These are phyloP conservation scores for Microtus oregoni DNA, from an alignment of 2,113 vertebrate genomes.

Conservation along the genomic window DNA sequence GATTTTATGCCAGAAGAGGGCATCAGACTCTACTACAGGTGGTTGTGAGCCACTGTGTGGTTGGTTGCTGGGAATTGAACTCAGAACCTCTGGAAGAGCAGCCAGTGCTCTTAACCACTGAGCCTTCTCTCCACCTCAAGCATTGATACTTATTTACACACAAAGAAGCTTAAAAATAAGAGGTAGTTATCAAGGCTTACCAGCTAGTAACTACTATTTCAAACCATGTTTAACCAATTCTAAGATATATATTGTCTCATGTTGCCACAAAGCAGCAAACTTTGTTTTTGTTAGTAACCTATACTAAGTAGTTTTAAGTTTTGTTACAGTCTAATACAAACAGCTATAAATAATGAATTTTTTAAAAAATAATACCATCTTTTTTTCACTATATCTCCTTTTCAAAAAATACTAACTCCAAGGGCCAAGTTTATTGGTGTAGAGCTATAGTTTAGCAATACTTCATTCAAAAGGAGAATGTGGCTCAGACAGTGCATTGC, in stretches of 20 bases:
- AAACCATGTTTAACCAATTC: conserved; percentile 41
- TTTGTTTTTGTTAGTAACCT: conserved; percentile 29
- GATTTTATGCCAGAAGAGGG: background rate
- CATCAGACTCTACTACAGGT: background rate
- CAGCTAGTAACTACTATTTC: conserved; percentile 27
- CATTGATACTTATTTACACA: background rate
- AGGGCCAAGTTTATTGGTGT: conserved; percentile 6
- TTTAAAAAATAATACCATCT: background rate
- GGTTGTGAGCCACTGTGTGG: background rate
- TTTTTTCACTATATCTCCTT: conserved; percentile 17
- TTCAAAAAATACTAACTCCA: conserved; percentile 28
- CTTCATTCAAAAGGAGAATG: background rate
- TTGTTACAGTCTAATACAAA: background rate
- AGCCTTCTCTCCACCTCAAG: background rate
- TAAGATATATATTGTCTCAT: background rate
- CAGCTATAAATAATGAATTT: conserved; percentile 1
- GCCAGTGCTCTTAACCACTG: background rate
- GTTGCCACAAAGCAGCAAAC: background rate
- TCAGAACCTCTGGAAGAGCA: background rate
- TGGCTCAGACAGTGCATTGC: background rate
- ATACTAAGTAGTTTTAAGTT: conserved; percentile 25
- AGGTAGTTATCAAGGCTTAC: background rate
- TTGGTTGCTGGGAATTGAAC: background rate
- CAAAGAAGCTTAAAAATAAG: conserved; percentile 18
- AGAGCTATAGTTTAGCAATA: background rate